Conservation (phyloP, 2,888 invertebrate species). For the Pseudococcus viburni region DNA sequence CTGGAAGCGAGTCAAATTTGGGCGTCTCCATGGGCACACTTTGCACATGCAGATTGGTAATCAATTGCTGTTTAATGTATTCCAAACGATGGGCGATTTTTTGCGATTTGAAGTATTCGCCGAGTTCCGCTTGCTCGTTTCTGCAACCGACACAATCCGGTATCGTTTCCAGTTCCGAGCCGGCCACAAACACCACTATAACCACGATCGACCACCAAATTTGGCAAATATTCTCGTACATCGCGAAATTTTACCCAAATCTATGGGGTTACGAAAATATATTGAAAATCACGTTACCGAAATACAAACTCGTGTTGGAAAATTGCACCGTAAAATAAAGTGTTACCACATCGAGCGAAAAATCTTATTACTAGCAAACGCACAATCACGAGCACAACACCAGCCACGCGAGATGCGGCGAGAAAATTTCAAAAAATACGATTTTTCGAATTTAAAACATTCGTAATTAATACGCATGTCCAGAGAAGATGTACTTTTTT, state of each 20-base stretch:
- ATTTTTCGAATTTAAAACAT: not conserved
- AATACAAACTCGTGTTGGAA: not conserved
- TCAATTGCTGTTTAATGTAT: constrained; percentile 58
- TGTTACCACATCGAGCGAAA: not conserved
- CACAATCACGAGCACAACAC: not conserved
- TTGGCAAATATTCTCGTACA: constrained; percentile 16
- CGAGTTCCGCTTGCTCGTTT: constrained; percentile 5
- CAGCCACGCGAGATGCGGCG: not conserved
- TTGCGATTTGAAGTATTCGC: constrained; percentile 44
- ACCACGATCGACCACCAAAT: not conserved
- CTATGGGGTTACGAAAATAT: too few species aligned
- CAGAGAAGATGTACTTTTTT: constrained; percentile 39
- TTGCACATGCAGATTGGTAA: constrained; percentile 27
- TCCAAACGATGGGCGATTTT: constrained; percentile 60
- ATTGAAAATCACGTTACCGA: too few species aligned
- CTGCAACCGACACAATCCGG: constrained; percentile 12
- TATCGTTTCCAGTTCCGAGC: not conserved
- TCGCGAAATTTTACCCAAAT: not conserved
- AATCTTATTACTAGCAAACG: not conserved
- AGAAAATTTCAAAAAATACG: not conserved
- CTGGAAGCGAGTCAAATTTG: constrained; percentile 50
- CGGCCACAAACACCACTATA: not conserved
- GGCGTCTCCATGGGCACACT: constrained; percentile 21
- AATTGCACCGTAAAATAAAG: not conserved
- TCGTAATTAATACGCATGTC: not conserved